Percentiles rank a stretch among this genome's conserved stretches.
These are phyloP conservation scores for Callimorpha dominula DNA, from an alignment of 2,888 invertebrate species.

Conservation along the genomic window DNA sequence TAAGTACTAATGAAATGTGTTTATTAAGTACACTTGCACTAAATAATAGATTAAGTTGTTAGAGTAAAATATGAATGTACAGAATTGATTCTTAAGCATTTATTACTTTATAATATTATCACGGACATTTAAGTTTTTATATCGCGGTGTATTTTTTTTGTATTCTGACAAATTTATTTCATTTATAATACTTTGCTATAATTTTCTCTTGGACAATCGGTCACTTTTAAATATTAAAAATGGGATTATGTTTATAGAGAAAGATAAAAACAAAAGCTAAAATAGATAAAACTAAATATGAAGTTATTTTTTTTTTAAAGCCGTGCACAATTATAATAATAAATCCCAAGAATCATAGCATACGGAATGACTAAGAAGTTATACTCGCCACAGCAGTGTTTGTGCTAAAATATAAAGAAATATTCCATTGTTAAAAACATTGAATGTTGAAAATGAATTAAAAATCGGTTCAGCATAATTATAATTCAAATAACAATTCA, in stretches of 20 bases:
- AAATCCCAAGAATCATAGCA: slow-evolving; percentile 42
- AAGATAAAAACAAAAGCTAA: not conserved
- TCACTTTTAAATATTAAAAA: slow-evolving; percentile 48
- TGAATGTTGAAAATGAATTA: slow-evolving; percentile 36
- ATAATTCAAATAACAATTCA: slow-evolving; percentile 52
- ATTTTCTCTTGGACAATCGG: slow-evolving; percentile 22
- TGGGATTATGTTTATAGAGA: slow-evolving; percentile 28
- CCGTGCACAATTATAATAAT: slow-evolving; percentile 33
- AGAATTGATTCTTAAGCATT: slow-evolving; percentile 34
- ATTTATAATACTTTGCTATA: not conserved
- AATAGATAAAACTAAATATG: not conserved
- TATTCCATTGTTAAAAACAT: slow-evolving; percentile 40
- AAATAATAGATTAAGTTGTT: slow-evolving; percentile 49
- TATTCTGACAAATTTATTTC: not conserved
- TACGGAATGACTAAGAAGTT: slow-evolving; percentile 70
- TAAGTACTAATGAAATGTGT: slow-evolving; percentile 69
- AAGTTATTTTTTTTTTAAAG: not conserved
- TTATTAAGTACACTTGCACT: slow-evolving; percentile 66
- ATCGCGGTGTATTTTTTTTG: not conserved
- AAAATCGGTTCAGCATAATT: slow-evolving; percentile 35
- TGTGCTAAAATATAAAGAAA: slow-evolving; percentile 56
- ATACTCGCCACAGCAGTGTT: slow-evolving; percentile 55
- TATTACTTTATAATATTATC: slow-evolving; percentile 29
- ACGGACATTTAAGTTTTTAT: slow-evolving; percentile 2
- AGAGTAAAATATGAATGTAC: slow-evolving; percentile 36